Conservation (phyloP, 2,113 vertebrate species). For the Cercopithecus mona region DNA sequence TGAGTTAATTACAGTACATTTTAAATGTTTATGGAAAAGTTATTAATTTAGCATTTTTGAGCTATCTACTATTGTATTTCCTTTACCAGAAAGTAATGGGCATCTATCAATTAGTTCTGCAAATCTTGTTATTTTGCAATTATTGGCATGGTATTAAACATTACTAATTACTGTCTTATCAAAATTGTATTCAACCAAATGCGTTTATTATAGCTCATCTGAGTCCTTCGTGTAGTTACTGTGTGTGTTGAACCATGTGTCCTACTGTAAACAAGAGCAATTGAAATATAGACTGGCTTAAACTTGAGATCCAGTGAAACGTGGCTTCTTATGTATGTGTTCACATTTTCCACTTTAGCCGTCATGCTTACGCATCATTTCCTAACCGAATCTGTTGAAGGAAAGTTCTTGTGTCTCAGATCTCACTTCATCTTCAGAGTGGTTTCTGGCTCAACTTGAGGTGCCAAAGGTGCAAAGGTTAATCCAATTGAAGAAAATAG, state of each 20-base stretch:
- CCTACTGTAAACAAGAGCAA: not conserved
- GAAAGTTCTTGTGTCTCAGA: not conserved
- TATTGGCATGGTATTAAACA: not conserved
- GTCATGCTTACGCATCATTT: not conserved
- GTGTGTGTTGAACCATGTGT: not conserved
- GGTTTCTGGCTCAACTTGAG: not conserved
- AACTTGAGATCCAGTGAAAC: not conserved
- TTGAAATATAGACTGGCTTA: not conserved
- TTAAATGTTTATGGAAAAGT: not conserved
- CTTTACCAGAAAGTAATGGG: not conserved
- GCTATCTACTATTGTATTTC: not conserved
- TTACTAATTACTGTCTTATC: constrained; percentile 21
- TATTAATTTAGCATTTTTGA: not conserved
- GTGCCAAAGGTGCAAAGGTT: constrained; percentile 25
- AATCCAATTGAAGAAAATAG: constrained; percentile 9
- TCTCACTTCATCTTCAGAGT: constrained; percentile 7
- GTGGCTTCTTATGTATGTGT: not conserved
- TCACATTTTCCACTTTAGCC: not conserved
- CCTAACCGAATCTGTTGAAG: not conserved
- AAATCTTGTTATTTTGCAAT: not conserved
- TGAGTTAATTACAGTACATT: constrained; percentile 29
- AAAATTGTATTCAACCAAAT: not conserved
- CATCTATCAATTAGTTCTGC: not conserved
- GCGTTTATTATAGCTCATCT: not conserved
- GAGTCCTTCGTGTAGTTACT: not conserved